These are phyloP conservation scores for Plutomurus gul DNA, from an alignment of 1,140 invertebrate genomes.

Conservation along the genomic window DNA sequence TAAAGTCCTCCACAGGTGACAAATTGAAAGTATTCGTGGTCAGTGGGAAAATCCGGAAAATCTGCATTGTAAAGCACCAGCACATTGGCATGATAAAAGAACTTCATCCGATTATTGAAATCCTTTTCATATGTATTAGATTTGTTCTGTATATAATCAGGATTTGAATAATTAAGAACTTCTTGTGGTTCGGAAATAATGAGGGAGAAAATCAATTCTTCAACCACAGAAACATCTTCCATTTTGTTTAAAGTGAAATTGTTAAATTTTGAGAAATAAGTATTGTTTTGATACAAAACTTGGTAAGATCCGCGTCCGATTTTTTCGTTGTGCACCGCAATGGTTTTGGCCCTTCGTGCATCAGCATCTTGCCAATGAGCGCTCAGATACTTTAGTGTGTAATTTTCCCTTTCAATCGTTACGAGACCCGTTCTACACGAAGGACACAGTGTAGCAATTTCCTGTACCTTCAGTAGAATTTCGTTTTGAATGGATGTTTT, in stretches of 20 bases:
- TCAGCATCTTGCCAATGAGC: neutral
- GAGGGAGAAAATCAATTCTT: neutral
- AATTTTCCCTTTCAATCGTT: neutral
- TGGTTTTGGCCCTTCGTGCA: neutral
- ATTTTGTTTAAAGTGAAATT: neutral
- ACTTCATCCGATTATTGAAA: neutral
- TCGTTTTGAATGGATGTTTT: neutral
- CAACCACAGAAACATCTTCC: neutral
- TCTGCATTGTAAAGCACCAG: neutral
- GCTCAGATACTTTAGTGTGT: neutral
- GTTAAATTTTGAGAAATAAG: neutral
- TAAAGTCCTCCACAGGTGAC: neutral
- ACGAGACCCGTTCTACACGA: neutral
- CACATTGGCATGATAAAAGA: neutral
- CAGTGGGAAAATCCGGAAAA: neutral
- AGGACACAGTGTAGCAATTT: neutral
- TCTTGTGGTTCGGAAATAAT: neutral
- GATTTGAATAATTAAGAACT: neutral
- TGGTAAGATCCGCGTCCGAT: neutral
- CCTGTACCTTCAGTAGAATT: neutral
- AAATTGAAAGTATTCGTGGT: neutral
- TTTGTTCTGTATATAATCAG: neutral
- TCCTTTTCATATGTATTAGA: neutral
- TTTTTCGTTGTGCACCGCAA: neutral
- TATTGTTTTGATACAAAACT: neutral